Percentiles rank a stretch among this genome's conserved stretches.
Conservation (phyloP, 2,888 invertebrate species). For the Tenthredo livida region DNA sequence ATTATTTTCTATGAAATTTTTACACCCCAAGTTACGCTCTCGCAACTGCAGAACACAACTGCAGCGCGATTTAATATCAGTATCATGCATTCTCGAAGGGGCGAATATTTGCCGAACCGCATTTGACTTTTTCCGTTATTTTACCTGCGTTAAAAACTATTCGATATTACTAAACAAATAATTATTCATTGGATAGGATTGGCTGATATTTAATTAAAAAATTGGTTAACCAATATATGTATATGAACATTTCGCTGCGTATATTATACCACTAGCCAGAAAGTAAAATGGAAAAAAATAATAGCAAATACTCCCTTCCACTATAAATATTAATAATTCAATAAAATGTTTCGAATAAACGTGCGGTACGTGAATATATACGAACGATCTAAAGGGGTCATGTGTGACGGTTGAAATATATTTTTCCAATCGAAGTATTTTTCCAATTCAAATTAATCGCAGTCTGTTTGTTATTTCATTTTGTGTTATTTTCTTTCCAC, state of each 20-base stretch:
- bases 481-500: not conserved
- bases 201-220: not conserved
- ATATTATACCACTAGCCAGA: not conserved
- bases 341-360: constrained; percentile 21
- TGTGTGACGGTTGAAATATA: constrained; percentile 23
- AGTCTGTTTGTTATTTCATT: not conserved
- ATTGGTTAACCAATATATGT: not conserved
- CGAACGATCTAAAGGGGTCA: not conserved
- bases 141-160: not conserved
- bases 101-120: not conserved
- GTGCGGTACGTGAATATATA: not conserved
- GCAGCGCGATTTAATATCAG: not conserved
- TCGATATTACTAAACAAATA: not conserved
- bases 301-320: not conserved
- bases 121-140: not conserved
- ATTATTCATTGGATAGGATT: not conserved
- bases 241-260: not conserved
- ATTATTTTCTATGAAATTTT: constrained; percentile 2
- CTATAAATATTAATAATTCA: constrained; percentile 2
- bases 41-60: not conserved
- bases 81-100: not conserved
- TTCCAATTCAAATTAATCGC: constrained; percentile 27
- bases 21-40: not conserved
- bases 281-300: not conserved
- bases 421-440: constrained; percentile 28